Evolutionary conservation across 2,113 vertebrate genomes (phyloP).

Genomic region (Lagopus leucura): DNA sequence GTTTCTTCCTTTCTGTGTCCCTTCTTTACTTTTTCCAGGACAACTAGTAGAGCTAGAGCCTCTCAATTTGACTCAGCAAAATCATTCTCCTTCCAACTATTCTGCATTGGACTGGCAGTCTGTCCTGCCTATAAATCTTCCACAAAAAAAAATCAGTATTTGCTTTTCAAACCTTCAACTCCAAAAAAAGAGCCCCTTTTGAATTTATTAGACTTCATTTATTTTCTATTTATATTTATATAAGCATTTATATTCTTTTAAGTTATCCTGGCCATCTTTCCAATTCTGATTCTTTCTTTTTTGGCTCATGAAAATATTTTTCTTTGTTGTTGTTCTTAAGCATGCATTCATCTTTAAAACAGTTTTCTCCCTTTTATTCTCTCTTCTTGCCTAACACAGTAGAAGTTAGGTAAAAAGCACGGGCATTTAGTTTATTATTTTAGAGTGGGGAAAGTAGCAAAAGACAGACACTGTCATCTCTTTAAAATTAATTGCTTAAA

Average conservation of each 20-base stretch:
- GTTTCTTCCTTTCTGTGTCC: neutral
- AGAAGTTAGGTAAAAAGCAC: neutral
- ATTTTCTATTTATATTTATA: neutral
- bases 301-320: neutral
- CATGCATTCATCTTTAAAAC: neutral
- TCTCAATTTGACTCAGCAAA: slow-evolving; percentile 55
- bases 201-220: slow-evolving; percentile 19
- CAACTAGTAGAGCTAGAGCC: neutral
- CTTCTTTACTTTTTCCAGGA: neutral
- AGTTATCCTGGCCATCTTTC: neutral
- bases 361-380: neutral
- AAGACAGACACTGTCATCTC: neutral
- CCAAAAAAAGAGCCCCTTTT: slow-evolving; percentile 3
- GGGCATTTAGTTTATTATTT: neutral
- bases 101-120: slow-evolving; percentile 52
- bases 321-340: neutral
- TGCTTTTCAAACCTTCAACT: slow-evolving; percentile 48
- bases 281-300: neutral
- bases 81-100: slow-evolving; percentile 29
- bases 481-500: slow-evolving; percentile 27
- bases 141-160: slow-evolving; percentile 28
- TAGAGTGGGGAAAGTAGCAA: neutral
- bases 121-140: slow-evolving; percentile 61
- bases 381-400: neutral
- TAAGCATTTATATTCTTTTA: neutral